A percentile compares a stretch with the other conserved stretches of the same genome.
phyloP scores from a whole-genome alignment of 1,140 invertebrate species.

The Penaeus indicus region DNA sequence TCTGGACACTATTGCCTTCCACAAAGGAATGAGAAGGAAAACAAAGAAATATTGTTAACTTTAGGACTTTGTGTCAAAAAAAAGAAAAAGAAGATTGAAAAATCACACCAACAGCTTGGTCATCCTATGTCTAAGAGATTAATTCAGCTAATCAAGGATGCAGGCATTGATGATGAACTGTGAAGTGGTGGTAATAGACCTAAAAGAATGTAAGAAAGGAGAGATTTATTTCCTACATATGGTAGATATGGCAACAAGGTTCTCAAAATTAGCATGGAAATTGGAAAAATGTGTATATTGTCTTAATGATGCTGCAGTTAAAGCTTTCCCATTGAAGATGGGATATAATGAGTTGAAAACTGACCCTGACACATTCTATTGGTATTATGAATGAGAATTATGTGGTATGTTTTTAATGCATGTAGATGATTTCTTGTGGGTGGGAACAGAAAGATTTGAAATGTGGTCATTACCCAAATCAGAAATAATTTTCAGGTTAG shows the following conservation, averaged over 20 bases:
- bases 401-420: too few relatives aligned
- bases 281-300: background rate
- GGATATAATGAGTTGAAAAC: too few relatives aligned
- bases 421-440: too few relatives aligned
- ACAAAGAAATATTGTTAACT: background rate
- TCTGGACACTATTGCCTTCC: background rate
- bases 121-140: too few relatives aligned
- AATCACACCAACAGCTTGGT: too few relatives aligned
- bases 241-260: background rate
- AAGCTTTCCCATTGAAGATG: too few relatives aligned
- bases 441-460: too few relatives aligned
- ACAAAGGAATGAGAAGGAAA: background rate
- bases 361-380: too few relatives aligned
- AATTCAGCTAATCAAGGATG: too few relatives aligned
- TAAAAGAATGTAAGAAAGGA: slow-evolving; percentile 17
- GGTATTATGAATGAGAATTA: too few relatives aligned
- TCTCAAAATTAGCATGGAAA: background rate
- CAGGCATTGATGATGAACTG: background rate
- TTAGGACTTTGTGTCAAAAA: background rate
- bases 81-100: background rate
- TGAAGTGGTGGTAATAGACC: background rate
- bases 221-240: slow-evolving; percentile 11
- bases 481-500: too few relatives aligned
- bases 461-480: too few relatives aligned
- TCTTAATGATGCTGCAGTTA: background rate